Conservation (phyloP, 2,888 invertebrate genomes). For the Biston stratarius region DNA sequence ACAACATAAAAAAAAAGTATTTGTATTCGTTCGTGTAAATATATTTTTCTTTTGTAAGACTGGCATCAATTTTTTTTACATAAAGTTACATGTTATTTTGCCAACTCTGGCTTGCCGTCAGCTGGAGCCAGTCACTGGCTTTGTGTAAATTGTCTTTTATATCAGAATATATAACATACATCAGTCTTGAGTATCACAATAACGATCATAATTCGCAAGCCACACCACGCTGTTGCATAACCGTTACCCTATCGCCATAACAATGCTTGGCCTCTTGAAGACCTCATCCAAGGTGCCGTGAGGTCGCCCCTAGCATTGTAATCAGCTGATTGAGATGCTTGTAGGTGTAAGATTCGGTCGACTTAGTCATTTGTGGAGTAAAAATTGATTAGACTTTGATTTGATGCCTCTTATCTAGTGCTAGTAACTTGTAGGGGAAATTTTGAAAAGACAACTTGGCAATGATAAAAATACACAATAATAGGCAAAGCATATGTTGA, state of each 20-base stretch:
- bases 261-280: slow-evolving; percentile 36
- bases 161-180: too few relatives aligned
- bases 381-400: slow-evolving; percentile 19
- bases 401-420: slow-evolving; percentile 3
- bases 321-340: slow-evolving; percentile 29
- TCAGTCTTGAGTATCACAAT: background rate
- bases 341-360: slow-evolving; percentile 13
- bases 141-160: too few relatives aligned
- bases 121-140: too few relatives aligned
- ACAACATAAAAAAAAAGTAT: too few relatives aligned
- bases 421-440: background rate
- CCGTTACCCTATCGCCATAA: slow-evolving; percentile 24
- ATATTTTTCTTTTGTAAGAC: too few relatives aligned
- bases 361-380: slow-evolving; percentile 24
- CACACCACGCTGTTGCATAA: slow-evolving; percentile 28
- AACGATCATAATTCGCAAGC: slow-evolving; percentile 28
- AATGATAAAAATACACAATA: too few relatives aligned
- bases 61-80: too few relatives aligned
- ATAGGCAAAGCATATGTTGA: too few relatives aligned
- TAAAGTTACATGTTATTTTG: too few relatives aligned
- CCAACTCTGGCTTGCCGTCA: too few relatives aligned
- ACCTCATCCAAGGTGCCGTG: slow-evolving; percentile 41
- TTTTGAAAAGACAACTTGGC: background rate
- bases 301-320: slow-evolving; percentile 35
- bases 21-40: too few relatives aligned